phyloP scores from a whole-genome alignment of 2,797 vertebrate genomes.

The Pseudochirops corinnae region DNA sequence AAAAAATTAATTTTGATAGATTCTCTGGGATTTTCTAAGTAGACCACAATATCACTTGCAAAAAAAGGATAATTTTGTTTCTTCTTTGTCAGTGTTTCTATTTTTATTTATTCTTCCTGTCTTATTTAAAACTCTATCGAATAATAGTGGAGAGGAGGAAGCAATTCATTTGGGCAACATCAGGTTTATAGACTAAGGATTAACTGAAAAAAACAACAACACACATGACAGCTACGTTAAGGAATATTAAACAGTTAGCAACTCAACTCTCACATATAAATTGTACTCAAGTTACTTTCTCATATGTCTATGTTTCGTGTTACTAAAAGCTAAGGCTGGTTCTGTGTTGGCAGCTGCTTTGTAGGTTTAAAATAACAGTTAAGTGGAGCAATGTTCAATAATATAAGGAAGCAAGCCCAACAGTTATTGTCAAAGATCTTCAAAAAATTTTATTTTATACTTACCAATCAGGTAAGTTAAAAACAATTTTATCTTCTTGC shows the following conservation, averaged over 20 bases:
- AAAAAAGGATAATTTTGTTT: slow-evolving; percentile 5
- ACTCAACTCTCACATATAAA: background rate
- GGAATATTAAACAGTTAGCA: background rate
- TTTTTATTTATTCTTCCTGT: background rate
- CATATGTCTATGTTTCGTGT: background rate
- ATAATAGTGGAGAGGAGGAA: background rate
- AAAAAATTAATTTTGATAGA: background rate
- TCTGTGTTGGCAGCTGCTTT: background rate
- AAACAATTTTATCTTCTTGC: background rate
- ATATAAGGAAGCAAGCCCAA: background rate
- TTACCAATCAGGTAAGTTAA: background rate
- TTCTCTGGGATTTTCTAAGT: slow-evolving; percentile 13
- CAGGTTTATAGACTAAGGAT: background rate
- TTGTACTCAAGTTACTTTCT: background rate
- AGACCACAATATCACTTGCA: background rate
- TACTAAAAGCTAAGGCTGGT: background rate
- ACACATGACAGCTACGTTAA: background rate
- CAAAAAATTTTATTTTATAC: background rate
- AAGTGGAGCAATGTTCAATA: background rate
- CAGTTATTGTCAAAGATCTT: background rate
- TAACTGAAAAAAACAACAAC: background rate
- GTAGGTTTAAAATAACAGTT: background rate
- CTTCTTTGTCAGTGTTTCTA: background rate
- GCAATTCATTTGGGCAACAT: background rate
- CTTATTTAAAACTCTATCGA: background rate